Percentiles rank a stretch among this genome's conserved stretches.
phyloP scores from a whole-genome alignment of 2,113 vertebrate species.

The Egretta garzetta region DNA sequence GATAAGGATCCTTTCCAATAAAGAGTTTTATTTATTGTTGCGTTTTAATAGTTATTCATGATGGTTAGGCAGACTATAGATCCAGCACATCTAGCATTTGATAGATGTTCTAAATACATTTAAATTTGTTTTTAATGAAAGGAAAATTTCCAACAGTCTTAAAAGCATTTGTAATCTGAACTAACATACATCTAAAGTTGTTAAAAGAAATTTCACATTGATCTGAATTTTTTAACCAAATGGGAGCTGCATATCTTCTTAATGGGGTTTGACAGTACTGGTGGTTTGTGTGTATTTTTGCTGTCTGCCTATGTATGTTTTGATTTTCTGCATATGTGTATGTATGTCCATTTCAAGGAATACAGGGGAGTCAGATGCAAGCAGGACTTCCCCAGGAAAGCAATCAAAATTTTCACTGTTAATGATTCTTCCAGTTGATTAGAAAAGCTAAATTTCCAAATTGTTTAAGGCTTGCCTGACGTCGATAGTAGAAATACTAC shows the following conservation, averaged over 20 bases:
- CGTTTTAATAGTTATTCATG: not conserved
- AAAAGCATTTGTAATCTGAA: not conserved
- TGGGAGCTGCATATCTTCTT: not conserved
- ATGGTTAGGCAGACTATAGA: not conserved
- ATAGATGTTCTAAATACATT: not conserved
- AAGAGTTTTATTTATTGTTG: not conserved
- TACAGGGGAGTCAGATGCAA: not conserved
- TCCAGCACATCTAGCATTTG: not conserved
- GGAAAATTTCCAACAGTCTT: not conserved
- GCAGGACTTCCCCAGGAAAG: not conserved
- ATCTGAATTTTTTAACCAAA: not conserved
- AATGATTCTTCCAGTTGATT: not conserved
- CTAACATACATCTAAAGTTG: not conserved
- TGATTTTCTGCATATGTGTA: not conserved
- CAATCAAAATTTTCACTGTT: not conserved
- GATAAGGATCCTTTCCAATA: not conserved
- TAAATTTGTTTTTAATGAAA: not conserved
- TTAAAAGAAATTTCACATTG: not conserved
- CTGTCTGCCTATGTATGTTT: not conserved
- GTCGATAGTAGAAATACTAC: not conserved
- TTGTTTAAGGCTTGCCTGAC: not conserved
- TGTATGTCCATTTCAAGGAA: not conserved
- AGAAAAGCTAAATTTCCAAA: not conserved
- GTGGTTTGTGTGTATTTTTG: not conserved
- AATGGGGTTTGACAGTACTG: not conserved